Evolutionary conservation across 2,113 vertebrate species (phyloP).

Genomic region (Emydocephalus ijimae): DNA sequence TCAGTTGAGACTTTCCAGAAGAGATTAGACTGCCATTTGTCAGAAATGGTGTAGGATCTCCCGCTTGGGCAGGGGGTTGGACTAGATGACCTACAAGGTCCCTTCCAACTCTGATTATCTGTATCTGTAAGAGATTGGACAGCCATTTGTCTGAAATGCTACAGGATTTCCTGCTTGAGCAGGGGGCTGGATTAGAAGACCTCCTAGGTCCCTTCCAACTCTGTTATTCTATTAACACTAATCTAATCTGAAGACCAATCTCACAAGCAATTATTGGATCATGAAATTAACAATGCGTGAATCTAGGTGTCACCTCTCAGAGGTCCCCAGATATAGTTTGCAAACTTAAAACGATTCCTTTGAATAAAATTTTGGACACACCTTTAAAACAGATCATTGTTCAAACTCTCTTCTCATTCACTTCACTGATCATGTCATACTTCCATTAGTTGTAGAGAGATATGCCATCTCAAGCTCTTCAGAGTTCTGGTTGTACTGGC

Average conservation of each 20-base stretch:
- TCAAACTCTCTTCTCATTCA: not conserved
- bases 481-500: conserved; percentile 1
- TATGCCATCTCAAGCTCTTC: not conserved
- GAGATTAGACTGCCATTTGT: no score
- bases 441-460: not conserved
- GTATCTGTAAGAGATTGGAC: not conserved
- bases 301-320: not conserved
- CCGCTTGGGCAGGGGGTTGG: no score
- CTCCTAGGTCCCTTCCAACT: not conserved
- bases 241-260: not conserved
- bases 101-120: no score
- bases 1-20: no score
- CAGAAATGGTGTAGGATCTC: no score
- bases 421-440: not conserved
- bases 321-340: no score
- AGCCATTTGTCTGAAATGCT: not conserved
- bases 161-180: not conserved
- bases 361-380: not conserved
- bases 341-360: not conserved
- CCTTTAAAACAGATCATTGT: not conserved
- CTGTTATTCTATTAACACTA: not conserved
- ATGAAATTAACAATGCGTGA: not conserved
- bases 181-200: not conserved
- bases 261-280: not conserved
- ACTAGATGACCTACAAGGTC: no score